Conservation (phyloP, 1,140 invertebrate species). For the Nasonia longicornis region DNA sequence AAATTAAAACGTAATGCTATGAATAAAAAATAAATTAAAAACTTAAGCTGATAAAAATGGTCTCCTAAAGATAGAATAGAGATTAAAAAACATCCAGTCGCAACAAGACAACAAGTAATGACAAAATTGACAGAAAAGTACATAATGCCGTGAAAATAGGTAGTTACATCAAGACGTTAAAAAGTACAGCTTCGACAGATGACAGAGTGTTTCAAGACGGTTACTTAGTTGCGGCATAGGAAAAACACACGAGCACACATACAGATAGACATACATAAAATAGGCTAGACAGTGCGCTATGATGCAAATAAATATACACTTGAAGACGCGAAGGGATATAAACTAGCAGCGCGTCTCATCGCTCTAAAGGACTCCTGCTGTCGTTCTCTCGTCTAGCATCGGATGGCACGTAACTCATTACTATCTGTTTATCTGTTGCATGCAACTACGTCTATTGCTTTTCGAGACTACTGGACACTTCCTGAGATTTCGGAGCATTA, state of each 20-base stretch:
- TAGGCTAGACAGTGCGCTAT: not conserved
- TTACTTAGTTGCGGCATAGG: not conserved
- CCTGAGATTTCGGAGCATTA: not conserved
- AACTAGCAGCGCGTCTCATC: conserved; percentile 26
- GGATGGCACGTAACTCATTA: not conserved
- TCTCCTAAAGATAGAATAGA: not conserved
- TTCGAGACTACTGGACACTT: conserved; percentile 42
- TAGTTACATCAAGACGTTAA: conserved; percentile 40
- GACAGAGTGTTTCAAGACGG: not conserved
- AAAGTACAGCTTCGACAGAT: not conserved
- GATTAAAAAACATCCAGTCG: conserved; percentile 13
- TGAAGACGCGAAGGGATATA: not conserved
- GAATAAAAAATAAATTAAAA: not conserved
- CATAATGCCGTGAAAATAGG: conserved; percentile 32
- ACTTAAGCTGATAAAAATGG: not conserved
- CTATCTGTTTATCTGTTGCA: conserved; percentile 25
- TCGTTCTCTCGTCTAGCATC: conserved; percentile 20
- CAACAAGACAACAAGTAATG: not conserved
- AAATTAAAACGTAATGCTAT: not conserved
- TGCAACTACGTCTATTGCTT: conserved; percentile 41
- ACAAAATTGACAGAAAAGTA: conserved; percentile 25
- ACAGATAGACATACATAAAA: not conserved
- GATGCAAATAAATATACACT: conserved; percentile 27
- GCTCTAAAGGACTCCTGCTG: not conserved
- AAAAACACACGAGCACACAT: conserved; percentile 17